Base-by-base conservation (phyloP, 2,888 invertebrate genomes). In the Aspidiotus destructor region DNA sequence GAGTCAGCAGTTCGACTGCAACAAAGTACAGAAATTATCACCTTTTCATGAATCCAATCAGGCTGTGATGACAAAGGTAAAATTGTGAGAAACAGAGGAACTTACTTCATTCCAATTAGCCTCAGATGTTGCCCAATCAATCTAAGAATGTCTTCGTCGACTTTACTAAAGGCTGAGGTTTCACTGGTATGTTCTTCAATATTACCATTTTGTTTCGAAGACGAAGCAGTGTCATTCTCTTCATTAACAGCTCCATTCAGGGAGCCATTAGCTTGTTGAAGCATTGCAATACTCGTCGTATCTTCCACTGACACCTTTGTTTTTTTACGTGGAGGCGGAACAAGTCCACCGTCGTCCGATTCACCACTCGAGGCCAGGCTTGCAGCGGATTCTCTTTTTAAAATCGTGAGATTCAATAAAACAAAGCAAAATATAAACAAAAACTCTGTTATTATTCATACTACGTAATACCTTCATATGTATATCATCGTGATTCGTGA, bases 261-360 rank as follows among this genome's bases (percentile, higher is more conserved):
- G 73, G 75, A 74, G 74, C 76, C 76, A 74, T 76, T 76, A 71
- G 76, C 74, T 73, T 75, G 73, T 73, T 75, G 75, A 73, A 75
- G 75, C 75, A 75, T 76, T 28, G 28, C 28, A 28, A 28, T 28
- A 28, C 28, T 28, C 28, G 28, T 28, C 72, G 74, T 80, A 77
- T 79, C 76, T 77, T 79, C 77, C 75, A 79, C 76, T 75, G 79
- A 79, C 84, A 85, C 87, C 85, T 89, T 89, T 84, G 88, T 87
- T 86, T 90, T 93, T 87, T 94, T 94, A 84, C 91, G 91, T 88
- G 94, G 94, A 89, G 93, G 93, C 87, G 88, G 85, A 85, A 83
- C 87, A 84, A 87, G 87, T 85, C 89, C 88, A 88, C 89, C 89
- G 88, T 89, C 89, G 85, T 89, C 89, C 81, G 88, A 89, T 84